Evolutionary conservation across 2,113 vertebrate genomes (phyloP).

Genomic region (Conger conger): DNA sequence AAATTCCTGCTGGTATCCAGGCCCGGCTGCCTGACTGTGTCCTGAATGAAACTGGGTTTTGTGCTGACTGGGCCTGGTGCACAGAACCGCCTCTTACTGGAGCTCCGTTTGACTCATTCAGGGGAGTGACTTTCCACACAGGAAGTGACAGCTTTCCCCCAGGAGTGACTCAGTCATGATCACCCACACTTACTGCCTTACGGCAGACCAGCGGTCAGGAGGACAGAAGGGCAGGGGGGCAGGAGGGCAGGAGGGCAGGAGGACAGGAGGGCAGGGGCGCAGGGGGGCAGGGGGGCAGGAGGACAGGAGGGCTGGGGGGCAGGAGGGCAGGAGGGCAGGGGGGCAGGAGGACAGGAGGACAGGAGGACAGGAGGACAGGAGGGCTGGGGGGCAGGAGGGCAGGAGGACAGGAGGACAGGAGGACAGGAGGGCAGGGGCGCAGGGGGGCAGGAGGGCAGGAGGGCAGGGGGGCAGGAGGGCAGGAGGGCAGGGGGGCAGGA

Average conservation of each 20-base stretch:
- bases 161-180: slow-evolving; percentile 63
- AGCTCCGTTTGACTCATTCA: slow-evolving; percentile 42
- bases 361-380: background rate
- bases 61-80: background rate
- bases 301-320: background rate
- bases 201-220: slow-evolving; percentile 18
- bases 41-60: background rate
- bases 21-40: background rate
- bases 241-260: background rate
- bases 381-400: background rate
- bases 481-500: too few relatives aligned
- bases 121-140: slow-evolving; percentile 47
- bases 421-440: too few relatives aligned
- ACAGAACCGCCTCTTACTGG: background rate
- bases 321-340: background rate
- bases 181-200: slow-evolving; percentile 51
- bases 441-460: too few relatives aligned
- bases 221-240: slow-evolving; percentile 55
- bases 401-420: too few relatives aligned
- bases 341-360: background rate
- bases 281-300: background rate
- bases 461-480: too few relatives aligned
- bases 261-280: background rate
- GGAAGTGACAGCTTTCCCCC: slow-evolving; percentile 66
- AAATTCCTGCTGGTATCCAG: background rate